These are phyloP conservation scores for Ginglymostoma cirratum DNA, from an alignment of 2,113 vertebrate genomes.

Conservation along the genomic window DNA sequence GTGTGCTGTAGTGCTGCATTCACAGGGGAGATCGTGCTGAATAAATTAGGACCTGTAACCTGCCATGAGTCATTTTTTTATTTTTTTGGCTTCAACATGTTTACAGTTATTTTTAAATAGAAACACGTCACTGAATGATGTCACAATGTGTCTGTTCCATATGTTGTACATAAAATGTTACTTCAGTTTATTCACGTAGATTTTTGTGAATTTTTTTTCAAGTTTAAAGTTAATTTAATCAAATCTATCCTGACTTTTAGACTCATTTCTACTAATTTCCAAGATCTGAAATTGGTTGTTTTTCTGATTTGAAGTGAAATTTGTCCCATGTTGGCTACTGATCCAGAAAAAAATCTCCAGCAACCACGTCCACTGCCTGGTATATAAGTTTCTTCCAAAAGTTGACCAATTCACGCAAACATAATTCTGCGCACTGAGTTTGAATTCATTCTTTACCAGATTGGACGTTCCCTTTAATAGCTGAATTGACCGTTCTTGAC, in stretches of 20 bases:
- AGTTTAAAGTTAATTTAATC: background rate
- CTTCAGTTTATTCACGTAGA: background rate
- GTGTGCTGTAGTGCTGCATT: background rate
- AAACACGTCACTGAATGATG: background rate
- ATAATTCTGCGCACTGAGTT: background rate
- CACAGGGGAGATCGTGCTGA: background rate
- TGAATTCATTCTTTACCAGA: background rate
- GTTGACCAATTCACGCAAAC: background rate
- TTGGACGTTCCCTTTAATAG: background rate
- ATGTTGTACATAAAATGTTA: constrained; percentile 8
- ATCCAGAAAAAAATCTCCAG: background rate
- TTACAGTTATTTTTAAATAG: constrained; percentile 7
- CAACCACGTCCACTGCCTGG: background rate
- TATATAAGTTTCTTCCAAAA: background rate
- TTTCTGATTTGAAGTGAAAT: background rate
- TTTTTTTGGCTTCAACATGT: background rate
- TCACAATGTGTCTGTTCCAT: background rate
- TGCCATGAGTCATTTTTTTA: background rate
- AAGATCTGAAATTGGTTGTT: background rate
- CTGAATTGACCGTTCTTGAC: background rate
- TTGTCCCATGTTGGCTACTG: background rate
- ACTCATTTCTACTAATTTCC: too few species aligned
- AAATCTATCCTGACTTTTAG: too few species aligned
- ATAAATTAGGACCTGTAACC: constrained; percentile 16
- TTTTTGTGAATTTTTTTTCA: background rate